These are phyloP conservation scores for Xiphophorus couchianus DNA, from an alignment of 2,113 vertebrate genomes.

Conservation along the genomic window DNA sequence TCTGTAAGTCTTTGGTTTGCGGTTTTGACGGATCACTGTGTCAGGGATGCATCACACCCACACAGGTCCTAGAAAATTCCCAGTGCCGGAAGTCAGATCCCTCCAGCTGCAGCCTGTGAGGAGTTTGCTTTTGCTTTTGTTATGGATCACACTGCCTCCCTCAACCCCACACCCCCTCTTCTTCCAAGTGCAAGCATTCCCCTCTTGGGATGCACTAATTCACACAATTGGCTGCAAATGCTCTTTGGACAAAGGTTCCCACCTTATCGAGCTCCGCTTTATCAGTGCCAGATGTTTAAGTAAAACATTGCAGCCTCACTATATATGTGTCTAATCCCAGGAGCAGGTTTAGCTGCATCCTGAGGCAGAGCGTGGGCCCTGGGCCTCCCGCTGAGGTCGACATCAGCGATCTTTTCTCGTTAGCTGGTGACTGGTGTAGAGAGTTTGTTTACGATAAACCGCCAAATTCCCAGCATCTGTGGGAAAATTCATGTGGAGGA, in stretches of 20 bases:
- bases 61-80: conserved; percentile 60
- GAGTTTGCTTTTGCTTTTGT: conserved; percentile 61
- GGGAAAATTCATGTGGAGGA: conserved; percentile 58
- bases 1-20: conserved; percentile 43
- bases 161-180: not conserved
- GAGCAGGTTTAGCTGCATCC: conserved; percentile 54
- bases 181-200: conserved; percentile 42
- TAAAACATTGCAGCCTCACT: conserved; percentile 61
- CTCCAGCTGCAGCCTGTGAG: conserved; percentile 71
- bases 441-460: conserved; percentile 64
- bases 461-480: conserved; percentile 75
- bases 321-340: conserved; percentile 70
- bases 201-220: conserved; percentile 38
- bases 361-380: conserved; percentile 53
- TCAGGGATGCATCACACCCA: conserved; percentile 74
- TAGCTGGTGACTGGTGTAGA: conserved; percentile 65
- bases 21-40: conserved; percentile 55
- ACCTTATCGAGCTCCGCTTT: conserved; percentile 49
- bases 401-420: conserved; percentile 47
- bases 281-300: conserved; percentile 80
- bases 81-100: conserved; percentile 67
- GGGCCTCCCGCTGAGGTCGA: conserved; percentile 52
- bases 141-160: conserved; percentile 38
- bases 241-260: conserved; percentile 61
- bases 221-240: conserved; percentile 60